Percentiles rank a stretch among this genome's conserved stretches.
Conservation (phyloP, 2,113 vertebrate species). For the Chauna torquata region DNA sequence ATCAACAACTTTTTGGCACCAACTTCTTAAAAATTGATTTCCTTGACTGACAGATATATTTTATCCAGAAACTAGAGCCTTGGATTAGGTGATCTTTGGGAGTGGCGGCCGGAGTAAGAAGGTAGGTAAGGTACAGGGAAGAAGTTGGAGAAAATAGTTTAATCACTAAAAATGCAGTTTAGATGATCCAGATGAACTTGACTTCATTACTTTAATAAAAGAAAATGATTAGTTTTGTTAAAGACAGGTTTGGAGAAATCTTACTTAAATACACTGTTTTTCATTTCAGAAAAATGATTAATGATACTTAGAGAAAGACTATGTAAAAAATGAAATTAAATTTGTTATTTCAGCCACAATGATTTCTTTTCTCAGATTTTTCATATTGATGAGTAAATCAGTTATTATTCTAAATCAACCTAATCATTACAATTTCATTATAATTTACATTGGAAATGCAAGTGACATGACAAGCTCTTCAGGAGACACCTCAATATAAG, state of each 20-base stretch:
- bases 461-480: not conserved
- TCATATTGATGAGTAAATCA: not conserved
- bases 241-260: not conserved
- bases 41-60: not conserved
- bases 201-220: not conserved
- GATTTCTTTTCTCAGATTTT: not conserved
- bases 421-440: not conserved
- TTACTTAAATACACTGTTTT: not conserved
- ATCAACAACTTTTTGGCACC: not conserved
- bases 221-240: not conserved
- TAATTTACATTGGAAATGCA: not conserved
- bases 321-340: not conserved
- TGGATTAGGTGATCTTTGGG: not conserved
- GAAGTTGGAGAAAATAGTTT: not conserved
- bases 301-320: not conserved
- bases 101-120: fast-evolving
- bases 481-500: not conserved
- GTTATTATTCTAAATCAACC: not conserved
- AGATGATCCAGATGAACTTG: not conserved
- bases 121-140: not conserved
- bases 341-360: not conserved
- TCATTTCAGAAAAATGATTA: not conserved
- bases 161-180: not conserved
- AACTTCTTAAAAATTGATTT: not conserved
- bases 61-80: not conserved